phyloP scores from a whole-genome alignment of 1,140 invertebrate genomes.

The Agraylea sexmaculata region DNA sequence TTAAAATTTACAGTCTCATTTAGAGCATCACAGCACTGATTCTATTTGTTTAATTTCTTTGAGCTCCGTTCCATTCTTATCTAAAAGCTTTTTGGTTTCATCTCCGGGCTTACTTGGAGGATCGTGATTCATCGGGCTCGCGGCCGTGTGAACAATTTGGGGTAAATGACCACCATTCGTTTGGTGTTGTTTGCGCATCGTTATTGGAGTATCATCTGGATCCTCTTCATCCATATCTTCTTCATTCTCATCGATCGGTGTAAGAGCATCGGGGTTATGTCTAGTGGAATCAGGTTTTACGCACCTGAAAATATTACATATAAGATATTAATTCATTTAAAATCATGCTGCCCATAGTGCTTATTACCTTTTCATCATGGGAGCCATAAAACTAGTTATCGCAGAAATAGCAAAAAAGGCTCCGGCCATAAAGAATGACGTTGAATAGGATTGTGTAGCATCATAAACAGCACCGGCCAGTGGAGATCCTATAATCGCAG shows the following conservation, averaged over 20 bases:
- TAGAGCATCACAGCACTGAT: constrained; percentile 16
- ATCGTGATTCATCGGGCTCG: constrained; percentile 38
- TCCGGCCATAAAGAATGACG: constrained; percentile 88
- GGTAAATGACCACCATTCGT: constrained; percentile 25
- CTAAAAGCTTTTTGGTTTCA: constrained; percentile 2
- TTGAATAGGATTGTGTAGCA: constrained; percentile 68
- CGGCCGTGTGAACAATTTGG: constrained; percentile 38
- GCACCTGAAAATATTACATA: constrained; percentile 29
- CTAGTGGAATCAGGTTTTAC: constrained; percentile 35
- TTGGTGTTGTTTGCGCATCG: constrained; percentile 38
- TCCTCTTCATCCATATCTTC: constrained; percentile 67
- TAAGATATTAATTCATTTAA: neutral
- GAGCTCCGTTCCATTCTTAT: constrained; percentile 9
- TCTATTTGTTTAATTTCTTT: constrained; percentile 20
- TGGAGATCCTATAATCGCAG: constrained; percentile 76
- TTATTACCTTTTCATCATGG: constrained; percentile 53
- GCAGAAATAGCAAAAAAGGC: constrained; percentile 77
- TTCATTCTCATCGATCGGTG: constrained; percentile 68
- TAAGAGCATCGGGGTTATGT: constrained; percentile 55
- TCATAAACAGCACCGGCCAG: constrained; percentile 81
- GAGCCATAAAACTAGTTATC: constrained; percentile 73
- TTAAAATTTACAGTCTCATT: no score
- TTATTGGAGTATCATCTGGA: constrained; percentile 50
- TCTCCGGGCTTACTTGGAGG: constrained; percentile 29
- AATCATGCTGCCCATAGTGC: neutral